phyloP scores from a whole-genome alignment of 2,888 invertebrate species.

The Andrena camellia region DNA sequence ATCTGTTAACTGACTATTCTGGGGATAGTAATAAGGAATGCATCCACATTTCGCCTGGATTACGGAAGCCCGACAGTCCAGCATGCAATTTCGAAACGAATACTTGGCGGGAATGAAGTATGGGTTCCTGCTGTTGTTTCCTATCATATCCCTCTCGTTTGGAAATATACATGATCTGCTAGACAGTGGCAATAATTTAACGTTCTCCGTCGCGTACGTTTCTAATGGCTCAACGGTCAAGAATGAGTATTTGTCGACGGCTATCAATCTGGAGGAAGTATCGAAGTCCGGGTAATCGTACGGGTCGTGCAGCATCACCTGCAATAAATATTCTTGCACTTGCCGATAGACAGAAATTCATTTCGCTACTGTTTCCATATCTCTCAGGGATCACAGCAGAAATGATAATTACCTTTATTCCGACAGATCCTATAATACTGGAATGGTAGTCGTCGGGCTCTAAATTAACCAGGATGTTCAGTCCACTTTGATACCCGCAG shows the following conservation, averaged over 20 bases:
- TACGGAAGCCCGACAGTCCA: slow-evolving; percentile 86
- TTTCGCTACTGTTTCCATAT: not conserved
- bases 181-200: slow-evolving; percentile 85
- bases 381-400: not conserved
- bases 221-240: slow-evolving; percentile 88
- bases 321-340: slow-evolving; percentile 15
- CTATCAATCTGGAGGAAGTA: slow-evolving; percentile 87
- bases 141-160: slow-evolving; percentile 84
- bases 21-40: slow-evolving; percentile 87
- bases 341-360: not conserved
- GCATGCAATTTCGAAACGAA: slow-evolving; percentile 89
- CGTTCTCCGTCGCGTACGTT: slow-evolving; percentile 88
- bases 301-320: slow-evolving; percentile 89
- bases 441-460: slow-evolving; percentile 88
- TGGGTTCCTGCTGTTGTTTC: slow-evolving; percentile 19
- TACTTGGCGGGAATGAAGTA: slow-evolving; percentile 85
- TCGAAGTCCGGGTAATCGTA: slow-evolving; percentile 89
- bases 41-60: slow-evolving; percentile 87
- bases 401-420: slow-evolving; percentile 86
- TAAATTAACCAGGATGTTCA: slow-evolving; percentile 87
- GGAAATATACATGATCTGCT: slow-evolving; percentile 88
- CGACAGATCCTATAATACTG: slow-evolving; percentile 87
- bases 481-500: slow-evolving; percentile 90
- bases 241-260: slow-evolving; percentile 87
- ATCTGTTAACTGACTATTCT: slow-evolving; percentile 80